Conservation (phyloP, 2,113 vertebrate genomes). For the Panthera uncia region DNA sequence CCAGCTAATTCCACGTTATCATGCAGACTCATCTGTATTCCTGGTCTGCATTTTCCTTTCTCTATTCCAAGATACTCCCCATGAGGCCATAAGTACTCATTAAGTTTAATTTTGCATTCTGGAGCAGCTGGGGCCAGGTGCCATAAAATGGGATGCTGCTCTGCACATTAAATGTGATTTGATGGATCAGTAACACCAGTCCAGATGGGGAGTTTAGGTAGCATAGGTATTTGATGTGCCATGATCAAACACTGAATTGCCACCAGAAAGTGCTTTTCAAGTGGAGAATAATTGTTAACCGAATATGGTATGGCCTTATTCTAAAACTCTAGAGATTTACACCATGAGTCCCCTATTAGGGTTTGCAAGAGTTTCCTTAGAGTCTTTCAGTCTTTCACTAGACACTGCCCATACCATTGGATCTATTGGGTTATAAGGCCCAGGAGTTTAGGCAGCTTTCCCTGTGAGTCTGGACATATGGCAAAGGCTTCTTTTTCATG, state of each 20-base stretch:
- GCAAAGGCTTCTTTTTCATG: not conserved
- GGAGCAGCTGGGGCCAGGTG: not conserved
- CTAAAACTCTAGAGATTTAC: not conserved
- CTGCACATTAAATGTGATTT: not conserved
- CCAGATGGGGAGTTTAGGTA: not conserved
- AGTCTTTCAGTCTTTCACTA: not conserved
- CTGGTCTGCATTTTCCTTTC: not conserved
- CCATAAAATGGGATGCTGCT: not conserved
- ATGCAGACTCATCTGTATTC: not conserved
- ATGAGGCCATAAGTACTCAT: not conserved
- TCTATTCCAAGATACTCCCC: not conserved
- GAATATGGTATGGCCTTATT: not conserved
- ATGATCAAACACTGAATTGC: not conserved
- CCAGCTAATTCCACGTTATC: not conserved
- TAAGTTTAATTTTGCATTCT: not conserved
- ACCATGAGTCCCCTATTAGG: not conserved
- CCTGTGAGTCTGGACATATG: not conserved
- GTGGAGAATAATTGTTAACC: not conserved
- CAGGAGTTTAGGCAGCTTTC: not conserved
- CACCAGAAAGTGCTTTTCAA: not conserved
- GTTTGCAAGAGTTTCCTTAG: not conserved
- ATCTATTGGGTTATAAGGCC: not conserved
- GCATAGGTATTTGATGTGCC: not conserved
- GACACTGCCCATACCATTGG: not conserved
- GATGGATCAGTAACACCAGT: not conserved